Evolutionary conservation across 1,140 invertebrate species (phyloP).

Genomic region (Aphelinus certus): DNA sequence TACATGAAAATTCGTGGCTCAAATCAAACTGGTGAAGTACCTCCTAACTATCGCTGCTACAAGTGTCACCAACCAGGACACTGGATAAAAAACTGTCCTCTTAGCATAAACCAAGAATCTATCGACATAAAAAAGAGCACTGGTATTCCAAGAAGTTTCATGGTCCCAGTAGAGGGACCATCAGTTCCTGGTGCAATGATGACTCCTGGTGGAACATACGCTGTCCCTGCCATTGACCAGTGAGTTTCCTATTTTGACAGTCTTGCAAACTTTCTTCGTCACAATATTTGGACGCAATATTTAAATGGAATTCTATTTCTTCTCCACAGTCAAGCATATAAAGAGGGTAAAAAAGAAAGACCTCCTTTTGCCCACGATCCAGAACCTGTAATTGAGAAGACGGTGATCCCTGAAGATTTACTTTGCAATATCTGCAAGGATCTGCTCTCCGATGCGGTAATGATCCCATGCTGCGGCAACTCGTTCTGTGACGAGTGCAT

Average conservation of each 20-base stretch:
- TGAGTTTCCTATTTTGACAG: slow-evolving; percentile 67
- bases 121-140: slow-evolving; percentile 91
- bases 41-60: slow-evolving; percentile 89
- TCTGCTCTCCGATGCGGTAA: slow-evolving; percentile 93
- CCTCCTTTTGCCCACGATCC: slow-evolving; percentile 71
- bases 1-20: slow-evolving; percentile 88
- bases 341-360: slow-evolving; percentile 77
- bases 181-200: slow-evolving; percentile 91
- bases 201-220: slow-evolving; percentile 91
- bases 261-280: neutral
- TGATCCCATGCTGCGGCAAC: slow-evolving; percentile 97
- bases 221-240: slow-evolving; percentile 91
- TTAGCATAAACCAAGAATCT: slow-evolving; percentile 72
- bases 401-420: slow-evolving; percentile 89
- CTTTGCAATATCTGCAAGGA: slow-evolving; percentile 92
- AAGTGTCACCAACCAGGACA: slow-evolving; percentile 93
- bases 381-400: slow-evolving; percentile 69
- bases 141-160: slow-evolving; percentile 97
- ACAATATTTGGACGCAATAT: slow-evolving; percentile 6
- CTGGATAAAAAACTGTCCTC: slow-evolving; percentile 95
- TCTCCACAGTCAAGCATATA: slow-evolving; percentile 77
- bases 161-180: slow-evolving; percentile 91
- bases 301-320: slow-evolving; percentile 16
- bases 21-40: slow-evolving; percentile 88
- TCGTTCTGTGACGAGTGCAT: slow-evolving; percentile 99